Conservation (phyloP, 2,113 vertebrate genomes). For the Madoqua kirkii region DNA sequence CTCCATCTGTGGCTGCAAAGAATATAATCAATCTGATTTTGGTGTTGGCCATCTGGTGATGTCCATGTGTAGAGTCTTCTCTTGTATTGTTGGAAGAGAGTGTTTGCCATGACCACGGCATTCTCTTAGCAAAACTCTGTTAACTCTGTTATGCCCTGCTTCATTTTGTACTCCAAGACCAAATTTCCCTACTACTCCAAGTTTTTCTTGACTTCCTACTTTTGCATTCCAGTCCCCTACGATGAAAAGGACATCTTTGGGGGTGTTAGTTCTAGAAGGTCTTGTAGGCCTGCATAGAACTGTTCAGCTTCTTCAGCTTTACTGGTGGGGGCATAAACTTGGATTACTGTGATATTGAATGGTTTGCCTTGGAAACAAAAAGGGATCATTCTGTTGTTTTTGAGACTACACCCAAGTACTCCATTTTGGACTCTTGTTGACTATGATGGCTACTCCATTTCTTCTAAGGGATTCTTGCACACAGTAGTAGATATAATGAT, state of each 20-base stretch:
- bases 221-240: not conserved
- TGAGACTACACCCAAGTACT: not conserved
- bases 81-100: not conserved
- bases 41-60: not conserved
- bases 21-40: not conserved
- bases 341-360: not conserved
- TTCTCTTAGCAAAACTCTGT: not conserved
- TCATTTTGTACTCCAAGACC: not conserved
- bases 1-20: not conserved
- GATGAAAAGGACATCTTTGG: not conserved
- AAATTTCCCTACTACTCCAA: not conserved
- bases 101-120: not conserved
- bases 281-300: not conserved
- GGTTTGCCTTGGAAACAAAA: not conserved
- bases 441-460: not conserved
- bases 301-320: not conserved
- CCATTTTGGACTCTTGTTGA: not conserved
- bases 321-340: not conserved
- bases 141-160: not conserved
- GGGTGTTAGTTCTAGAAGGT: not conserved
- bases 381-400: not conserved
- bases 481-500: not conserved
- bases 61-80: not conserved
- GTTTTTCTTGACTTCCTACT: not conserved
- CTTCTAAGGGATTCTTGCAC: not conserved